Conservation (phyloP, 2,113 vertebrate genomes). For the Aegypius monachus region DNA sequence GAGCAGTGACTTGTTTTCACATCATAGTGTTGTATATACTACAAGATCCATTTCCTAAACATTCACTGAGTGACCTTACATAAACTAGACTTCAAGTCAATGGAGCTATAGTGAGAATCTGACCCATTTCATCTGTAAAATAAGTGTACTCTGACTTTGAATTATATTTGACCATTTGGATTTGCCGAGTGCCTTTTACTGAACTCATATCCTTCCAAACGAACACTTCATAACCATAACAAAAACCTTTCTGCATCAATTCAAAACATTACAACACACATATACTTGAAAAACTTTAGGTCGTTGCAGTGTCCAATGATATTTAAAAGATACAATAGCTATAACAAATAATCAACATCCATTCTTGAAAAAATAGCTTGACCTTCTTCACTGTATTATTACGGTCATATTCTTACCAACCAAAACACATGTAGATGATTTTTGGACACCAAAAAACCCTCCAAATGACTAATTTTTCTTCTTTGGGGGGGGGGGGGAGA, state of each 20-base stretch:
- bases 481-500: no score
- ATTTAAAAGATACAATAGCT: background rate
- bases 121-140: background rate
- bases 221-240: background rate
- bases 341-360: background rate
- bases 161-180: background rate
- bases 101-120: background rate
- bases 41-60: background rate
- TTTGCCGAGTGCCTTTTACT: background rate
- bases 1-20: background rate
- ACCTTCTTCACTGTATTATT: background rate
- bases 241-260: background rate
- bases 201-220: background rate
- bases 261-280: background rate
- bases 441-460: background rate
- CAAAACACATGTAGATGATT: background rate
- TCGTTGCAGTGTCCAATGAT: background rate
- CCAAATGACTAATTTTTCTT: rapidly evolving
- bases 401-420: background rate
- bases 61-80: background rate
- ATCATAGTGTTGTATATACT: background rate
- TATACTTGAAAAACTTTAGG: background rate
- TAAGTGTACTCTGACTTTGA: background rate
- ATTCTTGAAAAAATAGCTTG: background rate
- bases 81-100: background rate